Evolutionary conservation across 2,888 invertebrate genomes (phyloP).

Genomic region (Schrankia costaestrigalis): DNA sequence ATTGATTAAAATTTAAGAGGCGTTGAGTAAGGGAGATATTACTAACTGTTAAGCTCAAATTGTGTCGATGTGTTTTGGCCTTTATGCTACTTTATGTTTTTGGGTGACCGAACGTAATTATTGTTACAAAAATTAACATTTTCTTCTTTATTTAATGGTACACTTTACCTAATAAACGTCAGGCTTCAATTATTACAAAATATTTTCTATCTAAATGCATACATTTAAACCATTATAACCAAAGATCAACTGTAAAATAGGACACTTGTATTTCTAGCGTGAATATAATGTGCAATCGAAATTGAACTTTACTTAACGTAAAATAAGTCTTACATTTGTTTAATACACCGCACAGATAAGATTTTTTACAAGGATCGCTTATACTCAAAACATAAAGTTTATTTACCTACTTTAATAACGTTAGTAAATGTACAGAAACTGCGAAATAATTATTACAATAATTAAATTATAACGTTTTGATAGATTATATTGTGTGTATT

Average conservation of each 20-base stretch:
- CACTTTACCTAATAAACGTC: no score
- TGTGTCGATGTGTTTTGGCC: no score
- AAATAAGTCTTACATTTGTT: conserved; percentile 27
- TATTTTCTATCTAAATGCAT: conserved; percentile 10
- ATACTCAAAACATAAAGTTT: no score
- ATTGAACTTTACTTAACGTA: conserved; percentile 14
- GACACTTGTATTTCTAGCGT: conserved; percentile 17
- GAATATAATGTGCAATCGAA: conserved; percentile 21
- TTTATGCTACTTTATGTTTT: no score
- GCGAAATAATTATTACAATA: background rate
- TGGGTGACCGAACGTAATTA: no score
- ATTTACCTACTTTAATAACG: conserved; percentile 18
- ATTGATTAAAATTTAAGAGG: no score
- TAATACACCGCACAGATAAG: conserved; percentile 7
- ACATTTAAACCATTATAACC: conserved; percentile 12
- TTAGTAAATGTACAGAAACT: conserved; percentile 27
- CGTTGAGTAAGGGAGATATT: no score
- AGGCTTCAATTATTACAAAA: conserved; percentile 25
- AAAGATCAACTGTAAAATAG: conserved; percentile 24
- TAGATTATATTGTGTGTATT: no score
- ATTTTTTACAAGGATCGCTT: no score
- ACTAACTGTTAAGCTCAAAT: no score
- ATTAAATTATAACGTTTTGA: background rate
- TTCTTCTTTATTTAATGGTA: no score
- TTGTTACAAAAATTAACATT: no score